A percentile compares a stretch with the other conserved stretches of the same genome.
Conservation (phyloP, 1,140 invertebrate genomes). For the Augochlora pura region DNA sequence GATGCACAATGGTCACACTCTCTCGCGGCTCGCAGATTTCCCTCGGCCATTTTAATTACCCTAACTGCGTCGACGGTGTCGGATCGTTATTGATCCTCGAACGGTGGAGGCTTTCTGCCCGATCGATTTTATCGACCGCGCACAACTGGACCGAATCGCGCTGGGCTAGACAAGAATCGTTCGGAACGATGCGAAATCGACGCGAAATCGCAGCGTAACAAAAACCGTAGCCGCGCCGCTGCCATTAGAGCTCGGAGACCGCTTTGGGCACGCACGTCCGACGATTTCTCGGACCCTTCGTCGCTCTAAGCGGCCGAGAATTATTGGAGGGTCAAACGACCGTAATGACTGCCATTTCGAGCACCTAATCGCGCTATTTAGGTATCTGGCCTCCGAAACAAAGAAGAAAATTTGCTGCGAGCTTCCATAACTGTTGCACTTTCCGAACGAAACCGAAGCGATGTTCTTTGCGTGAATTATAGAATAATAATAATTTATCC, state of each 20-base stretch:
- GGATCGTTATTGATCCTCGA: constrained; percentile 9
- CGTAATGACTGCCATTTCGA: neutral
- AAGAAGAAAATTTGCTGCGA: too few species aligned
- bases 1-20: too few species aligned
- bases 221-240: constrained; percentile 36
- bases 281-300: constrained; percentile 42
- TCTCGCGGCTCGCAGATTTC: neutral
- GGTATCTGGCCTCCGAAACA: too few species aligned
- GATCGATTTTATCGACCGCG: constrained; percentile 51
- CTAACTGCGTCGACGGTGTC: neutral
- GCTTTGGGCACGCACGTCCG: constrained; percentile 59
- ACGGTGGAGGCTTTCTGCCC: constrained; percentile 14
- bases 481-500: too few species aligned
- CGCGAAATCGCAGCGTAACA: constrained; percentile 40
- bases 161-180: constrained; percentile 38
- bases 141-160: constrained; percentile 64
- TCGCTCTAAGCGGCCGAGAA: constrained; percentile 20
- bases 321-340: neutral
- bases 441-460: too few species aligned
- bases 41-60: constrained; percentile 28
- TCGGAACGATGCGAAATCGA: constrained; percentile 42
- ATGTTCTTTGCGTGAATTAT: too few species aligned
- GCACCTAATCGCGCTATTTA: neutral
- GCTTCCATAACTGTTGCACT: too few species aligned
- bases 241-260: constrained; percentile 46